Conservation (phyloP, 1,140 invertebrate genomes). For the Mercenaria mercenaria region DNA sequence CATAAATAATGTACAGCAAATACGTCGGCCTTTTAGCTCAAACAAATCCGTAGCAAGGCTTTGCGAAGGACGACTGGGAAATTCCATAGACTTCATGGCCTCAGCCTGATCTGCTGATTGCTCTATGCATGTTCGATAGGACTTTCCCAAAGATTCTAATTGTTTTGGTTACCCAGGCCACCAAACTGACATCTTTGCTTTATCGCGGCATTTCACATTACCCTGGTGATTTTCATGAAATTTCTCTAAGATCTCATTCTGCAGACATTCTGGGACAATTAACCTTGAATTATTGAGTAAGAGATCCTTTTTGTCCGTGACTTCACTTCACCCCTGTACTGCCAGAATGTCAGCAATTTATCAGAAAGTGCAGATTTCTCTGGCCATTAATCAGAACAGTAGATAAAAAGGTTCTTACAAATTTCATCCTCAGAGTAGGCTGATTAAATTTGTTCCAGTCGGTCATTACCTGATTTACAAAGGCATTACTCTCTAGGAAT, state of each 20-base stretch:
- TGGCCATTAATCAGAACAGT: constrained; percentile 23
- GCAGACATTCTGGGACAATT: background rate
- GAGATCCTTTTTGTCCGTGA: background rate
- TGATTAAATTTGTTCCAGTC: background rate
- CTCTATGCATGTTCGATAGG: background rate
- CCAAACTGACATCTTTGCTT: constrained; percentile 62
- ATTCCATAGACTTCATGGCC: background rate
- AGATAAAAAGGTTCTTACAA: background rate
- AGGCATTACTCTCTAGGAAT: background rate
- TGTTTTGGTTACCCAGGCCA: constrained; percentile 54
- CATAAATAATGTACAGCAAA: too few relatives aligned
- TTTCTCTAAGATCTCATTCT: constrained; percentile 30
- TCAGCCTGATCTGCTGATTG: background rate
- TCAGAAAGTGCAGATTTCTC: background rate
- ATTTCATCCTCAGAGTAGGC: background rate
- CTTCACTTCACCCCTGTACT: background rate
- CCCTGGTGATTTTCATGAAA: constrained; percentile 67
- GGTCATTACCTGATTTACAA: background rate
- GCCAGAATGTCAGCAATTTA: background rate
- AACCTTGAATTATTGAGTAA: background rate
- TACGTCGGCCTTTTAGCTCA: background rate
- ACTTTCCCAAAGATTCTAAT: background rate
- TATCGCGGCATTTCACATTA: constrained; percentile 55
- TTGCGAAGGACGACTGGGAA: background rate
- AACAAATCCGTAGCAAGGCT: background rate